Percentiles rank a stretch among this genome's conserved stretches.
Evolutionary conservation across 2,797 vertebrate genomes (phyloP).

Genomic region (Zenarchopterus dispar): DNA sequence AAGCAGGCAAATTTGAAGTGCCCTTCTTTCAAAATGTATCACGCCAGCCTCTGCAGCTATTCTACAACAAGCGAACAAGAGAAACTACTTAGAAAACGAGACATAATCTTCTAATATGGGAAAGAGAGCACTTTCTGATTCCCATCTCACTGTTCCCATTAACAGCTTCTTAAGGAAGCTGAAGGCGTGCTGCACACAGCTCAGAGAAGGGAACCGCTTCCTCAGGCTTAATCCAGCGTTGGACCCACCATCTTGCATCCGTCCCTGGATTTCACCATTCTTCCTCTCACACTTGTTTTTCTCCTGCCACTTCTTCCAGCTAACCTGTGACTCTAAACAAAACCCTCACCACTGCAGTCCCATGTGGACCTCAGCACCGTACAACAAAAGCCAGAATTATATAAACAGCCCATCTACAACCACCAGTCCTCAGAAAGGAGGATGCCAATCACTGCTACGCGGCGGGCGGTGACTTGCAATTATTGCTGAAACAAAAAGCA

Average conservation of each 20-base stretch:
- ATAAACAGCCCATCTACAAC: neutral
- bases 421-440: neutral
- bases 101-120: conserved; percentile 65
- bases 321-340: conserved; percentile 20
- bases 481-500: no score
- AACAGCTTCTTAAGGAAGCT: conserved; percentile 38
- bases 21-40: conserved; percentile 60
- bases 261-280: conserved; percentile 37
- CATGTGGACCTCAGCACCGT: neutral
- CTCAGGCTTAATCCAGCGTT: conserved; percentile 60
- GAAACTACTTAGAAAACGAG: conserved; percentile 70
- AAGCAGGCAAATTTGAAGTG: conserved; percentile 45
- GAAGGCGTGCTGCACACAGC: conserved; percentile 17
- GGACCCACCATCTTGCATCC: conserved; percentile 67
- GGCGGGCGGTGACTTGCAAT: no score
- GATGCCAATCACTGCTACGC: no score
- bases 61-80: conserved; percentile 66
- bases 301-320: conserved; percentile 3
- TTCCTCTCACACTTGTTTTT: neutral
- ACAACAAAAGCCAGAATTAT: neutral
- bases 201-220: conserved; percentile 57
- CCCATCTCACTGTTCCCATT: conserved; percentile 32
- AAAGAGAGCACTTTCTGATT: conserved; percentile 25
- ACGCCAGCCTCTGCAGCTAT: conserved; percentile 59
- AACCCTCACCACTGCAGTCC: conserved; percentile 16